Base-by-base conservation (phyloP, 2,113 vertebrate species). In the Solenodon paradoxus region DNA sequence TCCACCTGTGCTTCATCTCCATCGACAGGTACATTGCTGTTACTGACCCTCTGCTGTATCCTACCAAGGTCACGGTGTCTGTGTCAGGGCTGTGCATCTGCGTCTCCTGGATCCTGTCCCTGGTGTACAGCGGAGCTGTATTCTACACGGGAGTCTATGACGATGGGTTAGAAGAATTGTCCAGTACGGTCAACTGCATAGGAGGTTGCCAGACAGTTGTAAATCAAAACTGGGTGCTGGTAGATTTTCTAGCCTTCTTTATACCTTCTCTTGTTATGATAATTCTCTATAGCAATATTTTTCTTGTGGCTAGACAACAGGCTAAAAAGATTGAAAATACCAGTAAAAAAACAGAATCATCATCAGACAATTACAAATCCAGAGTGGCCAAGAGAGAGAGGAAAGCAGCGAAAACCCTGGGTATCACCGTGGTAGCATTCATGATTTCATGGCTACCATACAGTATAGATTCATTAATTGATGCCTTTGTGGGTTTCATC, bases 381-480 rank as follows among this genome's bases (percentile, higher is more conserved):
- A 95, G 89, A 64, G 93, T 97, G 40, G 63, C 90, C 5, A 96
- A 35, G 32, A 90, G 93, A 90, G 96, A 97, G 28, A 93, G 88
- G 88, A 97, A 96, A 77, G 96, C 95, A 61, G 93, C 96, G 12
- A 97, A 97, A 88, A 97, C 90, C 10, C 45, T 97, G 66, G 95
- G 93, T 0, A 35, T 96, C 47, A 88, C 83, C 0, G 91, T 97
- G 55, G 10, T 83, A 19, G 93, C 93, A 0, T 95, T 97, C 83
- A 66, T 95, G 81, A 63, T 96, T 75, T 97, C 93, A 2, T 93
- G 95, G 95, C 15, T 96, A 45, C 95, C 95, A 0, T 96, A 96
- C 8, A 83, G 80, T 45, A 80, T 93, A 75, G 88, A 97, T 59
- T 86, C 83, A 9, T 59, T 97, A 55, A 53, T 96, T 15, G 96